Conservation (phyloP, 2,888 invertebrate species). For the Thecophora atra region DNA sequence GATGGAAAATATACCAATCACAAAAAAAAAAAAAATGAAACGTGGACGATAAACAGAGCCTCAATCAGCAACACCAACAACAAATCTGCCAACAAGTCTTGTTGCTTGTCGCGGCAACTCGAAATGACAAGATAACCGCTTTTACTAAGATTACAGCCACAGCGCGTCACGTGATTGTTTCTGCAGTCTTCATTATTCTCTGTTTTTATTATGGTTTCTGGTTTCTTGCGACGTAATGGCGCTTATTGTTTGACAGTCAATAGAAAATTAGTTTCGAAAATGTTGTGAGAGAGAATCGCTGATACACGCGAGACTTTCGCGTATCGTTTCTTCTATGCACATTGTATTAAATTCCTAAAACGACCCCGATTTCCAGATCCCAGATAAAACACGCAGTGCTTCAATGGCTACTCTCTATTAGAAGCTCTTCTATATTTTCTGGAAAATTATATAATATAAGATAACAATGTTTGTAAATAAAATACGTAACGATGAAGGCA, state of each 20-base stretch:
- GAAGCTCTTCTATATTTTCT: too few species aligned
- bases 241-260: constrained; percentile 21
- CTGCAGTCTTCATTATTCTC: too few species aligned
- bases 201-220: background rate
- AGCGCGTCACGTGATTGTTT: constrained; percentile 14
- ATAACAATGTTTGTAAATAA: too few species aligned
- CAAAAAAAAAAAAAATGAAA: background rate
- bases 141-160: too few species aligned
- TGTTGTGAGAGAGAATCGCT: background rate
- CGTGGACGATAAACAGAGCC: background rate
- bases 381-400: constrained; percentile 14
- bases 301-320: constrained; percentile 1
- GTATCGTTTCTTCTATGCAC: background rate
- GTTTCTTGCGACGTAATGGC: background rate
- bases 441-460: too few species aligned
- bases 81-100: background rate
- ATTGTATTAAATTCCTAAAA: too few species aligned
- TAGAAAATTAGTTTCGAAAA: constrained; percentile 24
- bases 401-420: background rate
- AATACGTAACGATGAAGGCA: too few species aligned
- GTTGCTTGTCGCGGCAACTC: background rate
- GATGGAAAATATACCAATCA: constrained; percentile 11
- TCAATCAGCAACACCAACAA: too few species aligned
- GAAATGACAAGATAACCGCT: too few species aligned
- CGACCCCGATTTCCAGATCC: constrained; percentile 12